Percentiles rank a stretch among this genome's conserved stretches.
These are phyloP conservation scores for Rhabditoides inermis DNA, from an alignment of 2,888 invertebrate species.

Conservation along the genomic window DNA sequence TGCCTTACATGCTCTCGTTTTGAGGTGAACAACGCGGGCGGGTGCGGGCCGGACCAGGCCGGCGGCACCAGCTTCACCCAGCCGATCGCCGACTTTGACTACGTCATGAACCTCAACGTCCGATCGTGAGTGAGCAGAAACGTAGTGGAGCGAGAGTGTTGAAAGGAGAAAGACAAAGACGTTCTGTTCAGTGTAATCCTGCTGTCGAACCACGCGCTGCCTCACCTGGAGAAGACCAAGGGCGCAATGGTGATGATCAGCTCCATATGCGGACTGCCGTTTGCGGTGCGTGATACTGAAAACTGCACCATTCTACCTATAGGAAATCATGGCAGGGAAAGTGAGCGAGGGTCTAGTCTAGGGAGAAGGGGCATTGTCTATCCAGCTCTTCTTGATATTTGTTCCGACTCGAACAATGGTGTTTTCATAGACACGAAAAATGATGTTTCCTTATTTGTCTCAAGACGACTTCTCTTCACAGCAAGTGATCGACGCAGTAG, in stretches of 20 bases:
- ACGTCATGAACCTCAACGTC: conserved; percentile 1
- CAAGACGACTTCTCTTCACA: no score
- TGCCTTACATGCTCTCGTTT: not conserved
- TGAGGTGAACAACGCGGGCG: conserved; percentile 7
- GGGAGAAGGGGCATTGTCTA: no score
- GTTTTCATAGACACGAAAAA: no score
- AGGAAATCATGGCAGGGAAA: no score
- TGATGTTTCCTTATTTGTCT: no score
- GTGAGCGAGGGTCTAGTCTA: no score
- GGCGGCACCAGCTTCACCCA: not conserved
- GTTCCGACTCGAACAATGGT: no score
- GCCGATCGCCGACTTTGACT: not conserved
- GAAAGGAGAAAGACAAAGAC: conserved; percentile 13
- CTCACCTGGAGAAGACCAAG: conserved; percentile 7
- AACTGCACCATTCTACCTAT: no score
- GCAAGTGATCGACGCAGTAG: no score
- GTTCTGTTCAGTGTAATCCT: not conserved
- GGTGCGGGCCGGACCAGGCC: not conserved
- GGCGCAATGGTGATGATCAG: conserved; percentile 8
- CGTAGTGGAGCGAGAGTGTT: not conserved
- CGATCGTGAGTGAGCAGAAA: conserved; percentile 3
- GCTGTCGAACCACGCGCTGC: conserved; percentile 1
- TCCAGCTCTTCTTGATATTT: no score
- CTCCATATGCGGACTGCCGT: not conserved
- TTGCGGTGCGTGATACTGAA: no score